Evolutionary conservation across 2,797 vertebrate species (phyloP).

Genomic region (Enteromius radiatus): DNA sequence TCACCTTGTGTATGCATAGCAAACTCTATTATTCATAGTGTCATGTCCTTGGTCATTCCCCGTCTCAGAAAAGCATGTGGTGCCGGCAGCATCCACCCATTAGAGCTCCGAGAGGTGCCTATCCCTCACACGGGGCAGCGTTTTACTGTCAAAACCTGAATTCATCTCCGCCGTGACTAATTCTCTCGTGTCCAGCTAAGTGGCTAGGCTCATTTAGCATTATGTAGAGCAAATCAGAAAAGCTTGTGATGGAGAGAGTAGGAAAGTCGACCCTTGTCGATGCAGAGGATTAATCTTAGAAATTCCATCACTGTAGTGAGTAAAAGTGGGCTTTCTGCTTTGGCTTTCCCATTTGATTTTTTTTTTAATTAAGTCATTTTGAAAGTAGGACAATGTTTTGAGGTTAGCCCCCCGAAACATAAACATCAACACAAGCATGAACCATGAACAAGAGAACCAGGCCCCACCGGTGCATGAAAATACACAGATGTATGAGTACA

Average conservation of each 20-base stretch:
- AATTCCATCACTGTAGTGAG: not conserved
- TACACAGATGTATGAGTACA: not conserved
- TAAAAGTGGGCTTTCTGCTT: not conserved
- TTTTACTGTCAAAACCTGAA: conserved; percentile 50
- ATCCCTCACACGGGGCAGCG: conserved; percentile 46
- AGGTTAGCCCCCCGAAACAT: not conserved
- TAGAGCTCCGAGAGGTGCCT: conserved; percentile 36
- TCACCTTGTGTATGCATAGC: conserved; percentile 38
- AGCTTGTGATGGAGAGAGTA: conserved; percentile 65
- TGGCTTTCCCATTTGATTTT: conserved; percentile 43
- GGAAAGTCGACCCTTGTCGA: conserved; percentile 57
- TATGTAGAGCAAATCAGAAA: conserved; percentile 65
- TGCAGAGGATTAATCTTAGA: conserved; percentile 67
- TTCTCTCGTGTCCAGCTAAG: conserved; percentile 60
- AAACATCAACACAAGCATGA: not conserved
- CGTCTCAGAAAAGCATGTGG: conserved; percentile 41
- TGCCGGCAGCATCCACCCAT: conserved; percentile 28
- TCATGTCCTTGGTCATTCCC: conserved; percentile 47
- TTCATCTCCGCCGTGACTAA: conserved; percentile 67
- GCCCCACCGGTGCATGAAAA: not conserved
- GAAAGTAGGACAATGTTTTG: conserved; percentile 52
- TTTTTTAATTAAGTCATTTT: conserved; percentile 50
- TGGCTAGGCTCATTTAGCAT: conserved; percentile 70
- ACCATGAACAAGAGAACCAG: too few relatives aligned
- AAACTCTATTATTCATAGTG: conserved; percentile 52